A percentile compares a stretch with the other conserved stretches of the same genome.
phyloP scores from a whole-genome alignment of 2,797 vertebrate species.

The Macrochelys suwanniensis region DNA sequence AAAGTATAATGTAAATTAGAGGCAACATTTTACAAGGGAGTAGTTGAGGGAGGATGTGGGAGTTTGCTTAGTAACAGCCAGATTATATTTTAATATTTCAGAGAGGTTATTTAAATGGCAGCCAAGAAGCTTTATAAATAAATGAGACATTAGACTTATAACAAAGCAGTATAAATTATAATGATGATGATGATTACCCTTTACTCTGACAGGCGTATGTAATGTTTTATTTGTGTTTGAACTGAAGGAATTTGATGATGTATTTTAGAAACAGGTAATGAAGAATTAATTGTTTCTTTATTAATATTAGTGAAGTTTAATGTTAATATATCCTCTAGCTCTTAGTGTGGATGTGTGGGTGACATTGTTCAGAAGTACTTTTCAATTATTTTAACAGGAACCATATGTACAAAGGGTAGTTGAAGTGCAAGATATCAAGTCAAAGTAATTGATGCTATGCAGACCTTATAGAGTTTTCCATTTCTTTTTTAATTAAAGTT shows the following conservation, averaged over 20 bases:
- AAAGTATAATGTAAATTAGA: slow-evolving; percentile 20
- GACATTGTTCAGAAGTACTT: slow-evolving; percentile 79
- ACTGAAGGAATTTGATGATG: slow-evolving; percentile 43
- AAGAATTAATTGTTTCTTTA: slow-evolving; percentile 76
- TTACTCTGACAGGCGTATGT: slow-evolving; percentile 63
- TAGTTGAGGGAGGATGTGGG: slow-evolving; percentile 38
- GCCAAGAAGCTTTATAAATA: slow-evolving; percentile 64
- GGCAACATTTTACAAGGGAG: slow-evolving; percentile 13
- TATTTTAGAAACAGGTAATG: slow-evolving; percentile 73
- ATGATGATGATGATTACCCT: slow-evolving; percentile 49
- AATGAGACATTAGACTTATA: slow-evolving; percentile 56
- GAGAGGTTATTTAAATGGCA: slow-evolving; percentile 55
- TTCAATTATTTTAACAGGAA: slow-evolving; percentile 78
- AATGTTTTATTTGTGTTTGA: slow-evolving; percentile 73
- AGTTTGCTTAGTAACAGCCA: slow-evolving; percentile 22
- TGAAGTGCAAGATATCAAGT: slow-evolving; percentile 48
- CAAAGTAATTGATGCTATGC: slow-evolving; percentile 71
- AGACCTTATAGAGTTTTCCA: slow-evolving; percentile 70
- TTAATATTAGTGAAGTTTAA: slow-evolving; percentile 79
- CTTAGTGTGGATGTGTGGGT: slow-evolving; percentile 77
- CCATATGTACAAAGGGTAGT: slow-evolving; percentile 73
- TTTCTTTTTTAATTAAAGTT: slow-evolving; percentile 78
- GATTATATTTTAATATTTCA: slow-evolving; percentile 48
- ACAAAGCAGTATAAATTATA: slow-evolving; percentile 63
- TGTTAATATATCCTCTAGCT: slow-evolving; percentile 75